Evolutionary conservation across 2,888 invertebrate genomes (phyloP), one percentile per base, ranked within the genome.

Genomic region (Pyrgus malvae): DNA sequence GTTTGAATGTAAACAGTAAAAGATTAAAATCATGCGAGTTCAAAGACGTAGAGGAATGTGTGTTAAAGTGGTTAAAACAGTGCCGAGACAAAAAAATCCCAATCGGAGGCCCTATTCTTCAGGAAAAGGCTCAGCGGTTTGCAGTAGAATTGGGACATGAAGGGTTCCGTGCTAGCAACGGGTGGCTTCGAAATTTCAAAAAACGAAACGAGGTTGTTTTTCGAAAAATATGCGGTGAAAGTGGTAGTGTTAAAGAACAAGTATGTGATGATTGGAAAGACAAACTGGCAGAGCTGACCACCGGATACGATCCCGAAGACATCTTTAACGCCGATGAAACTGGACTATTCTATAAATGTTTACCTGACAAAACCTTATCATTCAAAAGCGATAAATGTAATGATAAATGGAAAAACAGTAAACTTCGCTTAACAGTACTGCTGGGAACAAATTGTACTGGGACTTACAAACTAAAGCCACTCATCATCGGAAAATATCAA

Each of bases 111-210:
- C 50, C 57, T 57, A 55, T 57, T 7, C 50, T 59, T 57, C 48
- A 58, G 56, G 42, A 56, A 54, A 59, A 59, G 19, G 53, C 56
- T 56, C 45, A 56, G 42, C 49, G 7, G 45, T 56, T 55, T 48
- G 55, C 58, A 48, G 48, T 41, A 55, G 31, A 50, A 50, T 38
- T 50, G 45, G 55, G 58, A 55, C 41, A 50, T 51, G 42, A 4
- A 14, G 16, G 21, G 40, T 55, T 58, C 57, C 53, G 57, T 45
- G 61, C 62, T 55, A 63, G 61, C 56, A 60, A 63, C 40, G 62
- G 64, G 44, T 67, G 67, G 65, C 45, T 67, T 50, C 49, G 56
- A 60, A 58, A 56, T 46, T 65, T 64, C 35, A 64, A 60, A 58
- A 62, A 58, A 59, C 48, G 63, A 54, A 23, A 63, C 40, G 57